These are phyloP conservation scores for Cottus gobio DNA, from an alignment of 2,113 vertebrate species.

Conservation along the genomic window DNA sequence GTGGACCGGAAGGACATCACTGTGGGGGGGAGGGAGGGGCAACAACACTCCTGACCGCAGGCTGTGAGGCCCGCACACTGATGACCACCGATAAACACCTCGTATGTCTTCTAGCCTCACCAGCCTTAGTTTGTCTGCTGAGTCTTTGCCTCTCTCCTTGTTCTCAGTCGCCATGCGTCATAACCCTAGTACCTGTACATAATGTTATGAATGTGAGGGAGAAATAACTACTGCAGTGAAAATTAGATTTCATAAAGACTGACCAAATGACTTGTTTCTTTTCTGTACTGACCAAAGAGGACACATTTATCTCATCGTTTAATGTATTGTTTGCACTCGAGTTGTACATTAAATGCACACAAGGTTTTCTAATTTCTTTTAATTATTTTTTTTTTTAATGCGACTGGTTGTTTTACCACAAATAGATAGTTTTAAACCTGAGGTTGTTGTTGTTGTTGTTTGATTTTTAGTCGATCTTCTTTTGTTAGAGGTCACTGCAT, in stretches of 20 bases:
- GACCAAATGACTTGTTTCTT: conserved; percentile 15
- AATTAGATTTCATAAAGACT: conserved; percentile 1
- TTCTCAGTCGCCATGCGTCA: conserved; percentile 4
- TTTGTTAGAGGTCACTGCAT: background rate
- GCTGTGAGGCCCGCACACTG: background rate
- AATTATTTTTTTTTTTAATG: background rate
- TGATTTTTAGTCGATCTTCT: background rate
- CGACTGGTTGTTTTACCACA: background rate
- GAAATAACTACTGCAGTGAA: background rate
- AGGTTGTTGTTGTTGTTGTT: background rate
- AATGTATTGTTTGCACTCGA: conserved; percentile 7
- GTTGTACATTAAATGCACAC: background rate
- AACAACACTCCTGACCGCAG: background rate
- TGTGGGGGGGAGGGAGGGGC: background rate
- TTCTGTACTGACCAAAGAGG: conserved; percentile 44
- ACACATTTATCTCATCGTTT: background rate
- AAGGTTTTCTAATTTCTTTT: no score
- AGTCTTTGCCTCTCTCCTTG: conserved; percentile 3
- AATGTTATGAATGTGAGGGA: conserved; percentile 8
- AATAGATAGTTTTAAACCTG: conserved; percentile 23
- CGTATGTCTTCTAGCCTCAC: background rate
- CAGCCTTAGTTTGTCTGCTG: background rate
- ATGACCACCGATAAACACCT: background rate
- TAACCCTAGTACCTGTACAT: background rate
- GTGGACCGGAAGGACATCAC: background rate